Evolutionary conservation across 1,140 invertebrate species (phyloP), one percentile per base, ranked within the genome.

Genomic region (Apis laboriosa): DNA sequence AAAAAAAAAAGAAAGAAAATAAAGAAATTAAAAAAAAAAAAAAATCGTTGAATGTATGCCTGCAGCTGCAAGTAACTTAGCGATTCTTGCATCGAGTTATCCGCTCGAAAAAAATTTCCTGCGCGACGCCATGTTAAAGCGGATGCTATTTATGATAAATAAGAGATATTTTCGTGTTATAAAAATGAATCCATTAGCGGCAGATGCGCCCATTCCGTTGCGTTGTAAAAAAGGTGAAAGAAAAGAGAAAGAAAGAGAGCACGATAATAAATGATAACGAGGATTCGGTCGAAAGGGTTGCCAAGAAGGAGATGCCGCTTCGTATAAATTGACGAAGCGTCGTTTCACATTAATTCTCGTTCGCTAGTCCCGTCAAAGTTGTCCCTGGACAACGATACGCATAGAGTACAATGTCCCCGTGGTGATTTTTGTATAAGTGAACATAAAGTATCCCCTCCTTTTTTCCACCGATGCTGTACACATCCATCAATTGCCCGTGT

Each of bases 111-210:
- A 53, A 28, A 86, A 68, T 58, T 85, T 86, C 84, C 84, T 77
- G 58, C 61, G 70, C 61, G 70, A 70, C 12, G 58, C 56, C 15
- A 11, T 68, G 43, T 61, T 67, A n/a, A 12, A 21, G 19, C 34
- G 73, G 71, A 49, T 49, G 61, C 28, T 64, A 63, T 70, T 43
- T 68, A 84, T 61, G 56, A 13, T 82, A 84, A 73, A 84, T 80
- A 77, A 84, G 63, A 86, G 68, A 74, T 87, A 86, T 87, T 87
- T 87, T 87, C 85, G 64, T 80, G 85, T 86, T 87, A 70, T 68
- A 84, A 77, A 79, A 77, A 79, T 58, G 43, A 81, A 43, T 63
- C 66, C 80, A 24, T 58, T 64, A 66, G 63, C 51, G 53, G 21
- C 60, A 24, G 24, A 28, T 19, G 28, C 28, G 0, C 21, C 11